These are phyloP conservation scores for Cataglyphis cursor DNA, from an alignment of 2,888 invertebrate genomes.

Conservation along the genomic window DNA sequence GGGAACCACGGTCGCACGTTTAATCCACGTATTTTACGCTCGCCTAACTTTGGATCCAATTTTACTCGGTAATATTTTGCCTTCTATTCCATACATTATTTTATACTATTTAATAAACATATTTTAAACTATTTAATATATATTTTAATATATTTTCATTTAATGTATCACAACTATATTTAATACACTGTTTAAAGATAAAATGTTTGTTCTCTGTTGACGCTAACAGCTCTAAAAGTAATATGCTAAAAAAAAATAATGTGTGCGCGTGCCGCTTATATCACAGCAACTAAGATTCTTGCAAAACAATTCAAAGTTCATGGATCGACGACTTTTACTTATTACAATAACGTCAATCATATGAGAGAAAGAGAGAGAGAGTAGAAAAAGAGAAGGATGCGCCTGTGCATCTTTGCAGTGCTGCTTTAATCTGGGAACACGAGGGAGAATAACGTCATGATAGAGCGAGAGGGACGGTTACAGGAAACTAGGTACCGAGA, in stretches of 20 bases:
- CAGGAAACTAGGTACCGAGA: slow-evolving; percentile 54
- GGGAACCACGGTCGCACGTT: slow-evolving; percentile 30
- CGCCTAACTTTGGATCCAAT: slow-evolving; percentile 40
- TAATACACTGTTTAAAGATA: not conserved
- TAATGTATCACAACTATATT: too few relatives aligned
- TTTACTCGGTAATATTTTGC: slow-evolving; percentile 30
- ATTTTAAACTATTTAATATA: too few relatives aligned
- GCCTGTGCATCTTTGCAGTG: slow-evolving; percentile 28
- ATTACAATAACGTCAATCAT: not conserved
- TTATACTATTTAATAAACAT: not conserved
- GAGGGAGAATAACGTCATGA: slow-evolving; percentile 26
- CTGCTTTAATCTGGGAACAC: slow-evolving; percentile 57
- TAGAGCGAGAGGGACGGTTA: slow-evolving; percentile 46
- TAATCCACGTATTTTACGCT: slow-evolving; percentile 44
- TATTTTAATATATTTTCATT: too few relatives aligned
- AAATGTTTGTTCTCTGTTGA: not conserved
- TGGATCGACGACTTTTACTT: too few relatives aligned
- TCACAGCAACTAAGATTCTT: not conserved
- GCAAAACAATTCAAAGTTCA: not conserved
- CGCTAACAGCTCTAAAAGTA: not conserved
- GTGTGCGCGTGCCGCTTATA: not conserved
- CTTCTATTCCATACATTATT: not conserved
- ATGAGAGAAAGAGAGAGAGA: too few relatives aligned
- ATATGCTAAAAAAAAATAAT: not conserved
- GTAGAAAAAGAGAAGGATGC: not conserved